These are phyloP conservation scores for Hypsopygia costalis DNA, from an alignment of 2,888 invertebrate species.

Conservation along the genomic window DNA sequence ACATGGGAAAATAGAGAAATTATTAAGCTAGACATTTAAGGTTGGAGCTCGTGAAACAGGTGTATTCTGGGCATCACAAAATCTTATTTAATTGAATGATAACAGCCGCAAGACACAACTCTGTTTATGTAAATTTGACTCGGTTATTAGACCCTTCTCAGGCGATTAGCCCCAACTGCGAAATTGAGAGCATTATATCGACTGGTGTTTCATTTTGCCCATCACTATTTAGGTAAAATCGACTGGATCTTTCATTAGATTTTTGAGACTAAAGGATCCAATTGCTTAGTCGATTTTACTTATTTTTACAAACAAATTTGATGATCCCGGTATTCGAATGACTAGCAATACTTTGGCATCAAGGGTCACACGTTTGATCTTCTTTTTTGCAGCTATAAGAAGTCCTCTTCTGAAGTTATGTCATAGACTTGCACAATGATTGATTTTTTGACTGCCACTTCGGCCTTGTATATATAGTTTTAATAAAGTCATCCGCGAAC, in stretches of 20 bases:
- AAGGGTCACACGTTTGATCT: no score
- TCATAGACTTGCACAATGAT: no score
- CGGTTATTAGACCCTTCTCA: slow-evolving; percentile 59
- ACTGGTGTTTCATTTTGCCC: slow-evolving; percentile 45
- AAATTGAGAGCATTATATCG: slow-evolving; percentile 44
- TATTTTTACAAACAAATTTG: no score
- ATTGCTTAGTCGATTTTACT: no score
- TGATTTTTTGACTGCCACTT: no score
- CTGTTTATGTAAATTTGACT: slow-evolving; percentile 75
- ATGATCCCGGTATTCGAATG: no score
- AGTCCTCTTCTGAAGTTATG: no score
- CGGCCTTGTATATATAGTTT: no score
- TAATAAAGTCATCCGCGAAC: no score
- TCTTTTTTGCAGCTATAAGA: no score
- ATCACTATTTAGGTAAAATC: slow-evolving; percentile 15
- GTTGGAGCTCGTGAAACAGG: slow-evolving; percentile 41
- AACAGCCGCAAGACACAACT: slow-evolving; percentile 70
- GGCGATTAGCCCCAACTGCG: slow-evolving; percentile 49
- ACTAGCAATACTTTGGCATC: no score
- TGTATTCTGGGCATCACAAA: slow-evolving; percentile 60
- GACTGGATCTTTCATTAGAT: slow-evolving; percentile 2
- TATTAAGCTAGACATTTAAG: slow-evolving; percentile 25
- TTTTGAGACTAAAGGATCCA: no score
- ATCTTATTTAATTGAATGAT: slow-evolving; percentile 78
- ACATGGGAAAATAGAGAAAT: slow-evolving; percentile 17